phyloP scores from a whole-genome alignment of 2,797 vertebrate species.

The Potorous gilbertii region DNA sequence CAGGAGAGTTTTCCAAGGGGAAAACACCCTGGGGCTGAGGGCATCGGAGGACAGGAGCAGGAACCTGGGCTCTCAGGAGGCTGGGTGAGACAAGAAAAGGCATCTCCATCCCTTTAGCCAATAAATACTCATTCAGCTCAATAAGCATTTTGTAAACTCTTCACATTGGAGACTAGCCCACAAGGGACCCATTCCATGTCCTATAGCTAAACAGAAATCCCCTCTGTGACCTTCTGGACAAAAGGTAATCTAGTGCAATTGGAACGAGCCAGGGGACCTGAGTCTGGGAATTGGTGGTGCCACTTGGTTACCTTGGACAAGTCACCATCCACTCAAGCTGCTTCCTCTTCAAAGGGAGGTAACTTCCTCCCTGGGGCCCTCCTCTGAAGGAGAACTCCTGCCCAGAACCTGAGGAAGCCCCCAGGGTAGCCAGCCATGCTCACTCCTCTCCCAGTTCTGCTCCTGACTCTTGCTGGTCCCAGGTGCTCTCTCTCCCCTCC shows the following conservation, averaged over 20 bases:
- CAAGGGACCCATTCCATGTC: neutral
- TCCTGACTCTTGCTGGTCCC: neutral
- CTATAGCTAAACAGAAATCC: no score
- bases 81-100: neutral
- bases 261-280: neutral
- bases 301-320: neutral
- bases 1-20: neutral
- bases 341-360: neutral
- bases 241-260: neutral
- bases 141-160: neutral
- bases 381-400: neutral
- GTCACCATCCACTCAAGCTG: neutral
- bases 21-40: neutral
- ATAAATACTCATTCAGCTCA: neutral
- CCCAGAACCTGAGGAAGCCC: neutral
- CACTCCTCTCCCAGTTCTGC: neutral
- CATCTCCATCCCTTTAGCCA: neutral
- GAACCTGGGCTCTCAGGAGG: neutral
- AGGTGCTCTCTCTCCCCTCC: neutral
- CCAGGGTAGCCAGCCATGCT: neutral
- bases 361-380: neutral
- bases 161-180: no score
- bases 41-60: neutral
- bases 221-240: no score
- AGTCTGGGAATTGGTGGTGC: neutral